phyloP scores from a whole-genome alignment of 2,113 vertebrate species.

The Paramormyrops kingsleyae region DNA sequence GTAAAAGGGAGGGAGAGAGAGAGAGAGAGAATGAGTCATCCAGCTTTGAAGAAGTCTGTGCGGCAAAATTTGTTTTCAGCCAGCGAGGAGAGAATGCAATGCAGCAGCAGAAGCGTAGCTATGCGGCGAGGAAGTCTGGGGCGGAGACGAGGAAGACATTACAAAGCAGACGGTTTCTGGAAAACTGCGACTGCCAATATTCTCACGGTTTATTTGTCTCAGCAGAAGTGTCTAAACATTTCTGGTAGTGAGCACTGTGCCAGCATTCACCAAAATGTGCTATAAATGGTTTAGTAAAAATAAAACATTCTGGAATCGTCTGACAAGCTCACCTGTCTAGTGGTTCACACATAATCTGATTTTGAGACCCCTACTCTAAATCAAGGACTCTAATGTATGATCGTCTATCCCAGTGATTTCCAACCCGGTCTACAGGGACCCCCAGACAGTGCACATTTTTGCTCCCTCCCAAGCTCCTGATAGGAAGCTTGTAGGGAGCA shows the following conservation, averaged over 20 bases:
- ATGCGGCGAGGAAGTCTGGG: background rate
- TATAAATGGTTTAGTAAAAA: background rate
- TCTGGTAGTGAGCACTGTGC: background rate
- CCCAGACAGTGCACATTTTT: background rate
- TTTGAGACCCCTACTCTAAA: background rate
- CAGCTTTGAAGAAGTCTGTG: background rate
- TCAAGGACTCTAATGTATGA: background rate
- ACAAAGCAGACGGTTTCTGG: background rate
- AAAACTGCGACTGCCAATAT: background rate
- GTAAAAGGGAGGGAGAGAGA: background rate
- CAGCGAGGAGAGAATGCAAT: background rate
- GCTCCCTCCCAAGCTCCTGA: background rate
- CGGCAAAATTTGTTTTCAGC: background rate
- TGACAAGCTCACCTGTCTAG: background rate
- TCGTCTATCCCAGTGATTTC: background rate
- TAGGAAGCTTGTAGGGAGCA: background rate
- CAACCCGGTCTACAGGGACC: background rate
- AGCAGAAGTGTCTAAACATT: background rate
- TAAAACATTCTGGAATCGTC: background rate
- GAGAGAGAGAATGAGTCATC: background rate
- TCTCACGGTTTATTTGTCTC: background rate
- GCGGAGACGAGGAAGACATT: background rate
- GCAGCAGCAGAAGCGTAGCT: background rate
- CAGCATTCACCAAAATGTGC: background rate
- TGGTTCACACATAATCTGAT: background rate